Percentiles rank a stretch among this genome's conserved stretches.
Conservation (phyloP, 1,140 invertebrate species). For the Drosophila carrolli region DNA sequence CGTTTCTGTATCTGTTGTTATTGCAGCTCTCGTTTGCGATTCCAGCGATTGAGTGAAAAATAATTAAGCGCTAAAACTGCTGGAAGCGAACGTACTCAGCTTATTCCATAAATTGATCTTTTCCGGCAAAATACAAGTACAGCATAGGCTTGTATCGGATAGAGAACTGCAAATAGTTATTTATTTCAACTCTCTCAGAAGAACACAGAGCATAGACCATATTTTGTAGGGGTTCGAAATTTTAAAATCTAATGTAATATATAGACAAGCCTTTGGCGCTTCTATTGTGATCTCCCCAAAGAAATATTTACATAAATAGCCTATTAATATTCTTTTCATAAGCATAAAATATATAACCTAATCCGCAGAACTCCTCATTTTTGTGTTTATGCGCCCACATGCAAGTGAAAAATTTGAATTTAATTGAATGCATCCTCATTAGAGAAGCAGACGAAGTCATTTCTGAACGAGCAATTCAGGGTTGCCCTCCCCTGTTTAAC, state of each 20-base stretch:
- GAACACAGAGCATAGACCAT: too few species aligned
- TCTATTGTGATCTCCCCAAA: too few species aligned
- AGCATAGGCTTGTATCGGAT: too few species aligned
- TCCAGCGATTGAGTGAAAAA: slow-evolving; percentile 15
- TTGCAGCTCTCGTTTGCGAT: not conserved
- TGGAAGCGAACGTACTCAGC: slow-evolving; percentile 1
- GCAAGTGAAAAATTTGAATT: slow-evolving; percentile 40
- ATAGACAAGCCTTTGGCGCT: too few species aligned
- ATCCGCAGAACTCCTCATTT: slow-evolving; percentile 6
- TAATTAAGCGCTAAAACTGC: slow-evolving; percentile 28
- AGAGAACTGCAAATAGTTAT: too few species aligned
- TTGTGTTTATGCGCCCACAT: slow-evolving; percentile 17
- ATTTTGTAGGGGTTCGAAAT: too few species aligned
- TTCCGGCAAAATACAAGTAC: slow-evolving; percentile 16
- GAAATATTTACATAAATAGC: too few species aligned
- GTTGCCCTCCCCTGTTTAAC: slow-evolving; percentile 37
- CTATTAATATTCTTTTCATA: not conserved
- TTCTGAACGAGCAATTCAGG: slow-evolving; percentile 33
- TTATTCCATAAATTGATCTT: slow-evolving; percentile 23
- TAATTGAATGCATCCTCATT: slow-evolving; percentile 51
- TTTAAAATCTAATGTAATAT: too few species aligned
- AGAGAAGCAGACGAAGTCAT: slow-evolving; percentile 35
- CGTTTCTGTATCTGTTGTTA: slow-evolving; percentile 15
- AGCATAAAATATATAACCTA: not conserved
- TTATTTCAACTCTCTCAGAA: too few species aligned